A percentile compares a stretch with the other conserved stretches of the same genome.
Evolutionary conservation across 2,888 invertebrate genomes (phyloP).

Genomic region (Tuberolachnus salignus): DNA sequence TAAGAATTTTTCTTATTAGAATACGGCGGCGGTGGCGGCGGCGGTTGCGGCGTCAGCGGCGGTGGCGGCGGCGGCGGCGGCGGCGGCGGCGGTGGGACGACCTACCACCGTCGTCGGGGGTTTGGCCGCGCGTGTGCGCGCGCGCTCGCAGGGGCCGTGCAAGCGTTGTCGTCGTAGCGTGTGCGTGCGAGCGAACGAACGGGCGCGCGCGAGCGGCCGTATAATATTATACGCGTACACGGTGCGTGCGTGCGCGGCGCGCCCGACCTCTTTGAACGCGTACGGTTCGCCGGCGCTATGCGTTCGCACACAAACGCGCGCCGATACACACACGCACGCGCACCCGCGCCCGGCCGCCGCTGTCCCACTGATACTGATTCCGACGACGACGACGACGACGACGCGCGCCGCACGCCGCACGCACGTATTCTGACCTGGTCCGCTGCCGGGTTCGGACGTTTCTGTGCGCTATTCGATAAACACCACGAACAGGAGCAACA

Average conservation of each 20-base stretch:
- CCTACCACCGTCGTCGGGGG: conserved; percentile 28
- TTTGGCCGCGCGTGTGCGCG: not conserved
- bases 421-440: conserved; percentile 49
- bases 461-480: not conserved
- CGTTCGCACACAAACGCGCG: not conserved
- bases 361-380: conserved; percentile 44
- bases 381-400: conserved; percentile 10
- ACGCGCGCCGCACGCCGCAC: not conserved
- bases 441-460: conserved; percentile 51
- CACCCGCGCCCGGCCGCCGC: not conserved
- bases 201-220: not conserved
- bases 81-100: conserved; percentile 20
- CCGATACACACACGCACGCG: not conserved
- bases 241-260: not conserved
- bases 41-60: not conserved
- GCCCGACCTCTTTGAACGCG: conserved; percentile 2
- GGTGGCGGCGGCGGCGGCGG: conserved; percentile 10
- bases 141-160: too few relatives aligned
- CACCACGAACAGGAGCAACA: too few relatives aligned
- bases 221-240: too few relatives aligned
- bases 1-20: conserved; percentile 26
- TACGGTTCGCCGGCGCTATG: conserved; percentile 35
- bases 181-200: not conserved
- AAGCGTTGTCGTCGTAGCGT: not conserved
- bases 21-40: conserved; percentile 12